Conservation (phyloP, 37 sponge, comb jelly and placozoan species). For the Oscarella lobularis region DNA sequence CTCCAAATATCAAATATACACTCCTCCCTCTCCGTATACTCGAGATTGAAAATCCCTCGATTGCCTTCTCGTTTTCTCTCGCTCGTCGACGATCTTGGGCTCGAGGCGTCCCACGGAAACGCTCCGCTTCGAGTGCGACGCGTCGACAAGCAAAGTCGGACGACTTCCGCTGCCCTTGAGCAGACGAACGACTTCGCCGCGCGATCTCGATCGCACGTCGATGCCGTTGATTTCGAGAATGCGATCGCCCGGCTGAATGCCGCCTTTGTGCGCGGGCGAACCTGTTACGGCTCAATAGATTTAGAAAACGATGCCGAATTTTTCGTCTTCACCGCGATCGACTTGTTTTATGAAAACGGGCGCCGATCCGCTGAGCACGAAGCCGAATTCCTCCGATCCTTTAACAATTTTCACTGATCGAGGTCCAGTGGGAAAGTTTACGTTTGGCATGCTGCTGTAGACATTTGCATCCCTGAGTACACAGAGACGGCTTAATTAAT, state of each 20-base stretch:
- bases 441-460: too few relatives aligned
- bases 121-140: background rate
- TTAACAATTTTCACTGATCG: too few relatives aligned
- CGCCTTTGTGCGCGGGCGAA: constrained; percentile 40
- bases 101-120: background rate
- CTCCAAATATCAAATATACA: background rate
- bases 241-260: constrained; percentile 48
- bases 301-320: too few relatives aligned
- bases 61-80: background rate
- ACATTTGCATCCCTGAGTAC: too few relatives aligned
- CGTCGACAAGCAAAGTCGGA: constrained; percentile 36
- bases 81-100: background rate
- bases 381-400: background rate
- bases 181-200: constrained; percentile 48
- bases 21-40: too few relatives aligned
- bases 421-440: too few relatives aligned
- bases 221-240: constrained; percentile 57
- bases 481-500: too few relatives aligned
- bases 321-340: background rate
- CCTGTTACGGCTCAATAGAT: background rate
- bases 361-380: background rate
- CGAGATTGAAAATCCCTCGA: background rate
- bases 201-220: constrained; percentile 60
- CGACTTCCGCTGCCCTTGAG: constrained; percentile 51
- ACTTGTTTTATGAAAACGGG: background rate